Base-by-base conservation (phyloP, 2,888 invertebrate genomes). In the Lepidocyrtinus sp. region DNA sequence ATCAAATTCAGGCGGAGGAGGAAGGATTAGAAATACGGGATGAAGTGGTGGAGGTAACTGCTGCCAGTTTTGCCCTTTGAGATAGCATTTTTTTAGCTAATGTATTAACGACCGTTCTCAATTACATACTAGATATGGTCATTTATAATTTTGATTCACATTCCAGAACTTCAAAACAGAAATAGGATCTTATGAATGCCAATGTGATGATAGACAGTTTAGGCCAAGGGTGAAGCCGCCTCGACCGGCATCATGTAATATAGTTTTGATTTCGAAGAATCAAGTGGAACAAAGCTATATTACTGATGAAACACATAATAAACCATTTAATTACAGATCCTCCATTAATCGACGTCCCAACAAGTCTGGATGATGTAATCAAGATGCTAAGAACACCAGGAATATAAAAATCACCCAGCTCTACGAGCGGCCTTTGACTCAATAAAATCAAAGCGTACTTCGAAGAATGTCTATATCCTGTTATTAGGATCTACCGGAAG, bases 381-480 rank as follows among this genome's bases (percentile, higher is more conserved):
- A 62, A 69, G 55, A 73, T 83, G 77, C 36, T 83, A 1, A 9
- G 25, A 0, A 26, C n/a, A 17, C 1, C 24, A 70, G 17, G 26
- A n/a, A 1, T 78, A 75, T n/a, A 2, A 7, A 17, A 36, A 72
- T 0, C 84, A 84, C 36, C 68, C 74, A 0, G 84, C 81, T 0
- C 27, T 84, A n/a, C 19, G 15, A 1, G 77, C 78, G 7, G 84
- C 82, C 17, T 61, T 70, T 0, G 62, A 19, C 9, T 82, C 84
- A 0, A 9, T 73, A 0, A 67, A 59, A 9, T 5, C 5, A 15
- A 26, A 26, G 19, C 27, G 84, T 27, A 84, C 82, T 46, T 46
- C 78, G 1, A 81, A 46, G 17, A 84, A 81, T 22, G 81, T 76
- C 5, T 84, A 84, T 50, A 84, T 84, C 21, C n/a, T 84, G 1